phyloP scores from a whole-genome alignment of 1,140 invertebrate species.

The Metopolophium dirhodum region DNA sequence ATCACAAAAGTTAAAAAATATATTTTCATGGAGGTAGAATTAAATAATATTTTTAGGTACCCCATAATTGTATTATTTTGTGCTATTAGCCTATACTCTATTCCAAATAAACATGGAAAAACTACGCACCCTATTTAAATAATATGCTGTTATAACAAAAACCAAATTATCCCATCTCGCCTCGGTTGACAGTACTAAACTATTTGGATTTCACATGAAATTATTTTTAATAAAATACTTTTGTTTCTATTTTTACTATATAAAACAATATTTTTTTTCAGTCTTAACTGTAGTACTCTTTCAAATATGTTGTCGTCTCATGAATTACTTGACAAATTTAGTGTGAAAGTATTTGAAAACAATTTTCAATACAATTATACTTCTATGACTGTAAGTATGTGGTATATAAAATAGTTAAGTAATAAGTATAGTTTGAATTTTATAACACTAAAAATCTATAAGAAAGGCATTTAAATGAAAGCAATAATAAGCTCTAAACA shows the following conservation, averaged over 20 bases:
- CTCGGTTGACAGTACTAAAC: neutral
- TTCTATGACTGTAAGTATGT: slow-evolving; percentile 37
- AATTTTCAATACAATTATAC: slow-evolving; percentile 37
- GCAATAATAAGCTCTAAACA: too few relatives aligned
- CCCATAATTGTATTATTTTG: too few relatives aligned
- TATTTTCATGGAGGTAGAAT: too few relatives aligned
- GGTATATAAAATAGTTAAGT: neutral
- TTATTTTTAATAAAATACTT: neutral
- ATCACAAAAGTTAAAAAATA: too few relatives aligned
- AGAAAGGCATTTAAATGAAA: neutral
- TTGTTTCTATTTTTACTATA: neutral
- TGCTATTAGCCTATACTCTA: too few relatives aligned
- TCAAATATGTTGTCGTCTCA: slow-evolving; percentile 1
- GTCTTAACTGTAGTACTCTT: neutral
- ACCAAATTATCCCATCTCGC: too few relatives aligned
- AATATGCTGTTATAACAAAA: too few relatives aligned
- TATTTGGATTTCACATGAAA: neutral
- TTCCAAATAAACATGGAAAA: too few relatives aligned
- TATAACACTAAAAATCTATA: neutral
- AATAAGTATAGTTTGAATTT: neutral
- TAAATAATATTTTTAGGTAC: too few relatives aligned
- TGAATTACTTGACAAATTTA: slow-evolving; percentile 49
- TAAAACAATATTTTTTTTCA: slow-evolving; percentile 42
- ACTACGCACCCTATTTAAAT: too few relatives aligned
- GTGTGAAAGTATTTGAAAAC: slow-evolving; percentile 34